A percentile compares a stretch with the other conserved stretches of the same genome.
Evolutionary conservation across 2,113 vertebrate genomes (phyloP).

Genomic region (Myrmecophaga tridactyla): DNA sequence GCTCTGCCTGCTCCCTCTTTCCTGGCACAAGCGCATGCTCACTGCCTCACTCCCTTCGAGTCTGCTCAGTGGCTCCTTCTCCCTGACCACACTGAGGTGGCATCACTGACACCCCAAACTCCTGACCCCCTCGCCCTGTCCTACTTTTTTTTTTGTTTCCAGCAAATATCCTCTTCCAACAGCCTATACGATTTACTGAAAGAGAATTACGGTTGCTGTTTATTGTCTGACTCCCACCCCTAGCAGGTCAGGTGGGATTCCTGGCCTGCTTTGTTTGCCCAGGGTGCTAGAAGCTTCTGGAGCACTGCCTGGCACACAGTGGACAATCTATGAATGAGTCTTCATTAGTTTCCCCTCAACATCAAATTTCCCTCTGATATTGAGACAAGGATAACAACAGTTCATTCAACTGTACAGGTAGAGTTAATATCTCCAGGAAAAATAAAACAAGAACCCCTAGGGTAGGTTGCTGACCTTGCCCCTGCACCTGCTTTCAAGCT

Average conservation of each 20-base stretch:
- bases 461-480: not conserved
- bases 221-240: not conserved
- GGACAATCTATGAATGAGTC: not conserved
- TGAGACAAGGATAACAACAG: not conserved
- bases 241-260: not conserved
- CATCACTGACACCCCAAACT: not conserved
- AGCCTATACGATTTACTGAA: not conserved
- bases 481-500: not conserved
- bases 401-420: rapidly evolving
- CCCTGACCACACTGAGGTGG: not conserved
- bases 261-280: not conserved
- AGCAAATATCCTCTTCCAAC: not conserved
- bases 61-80: not conserved
- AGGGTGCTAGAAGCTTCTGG: not conserved
- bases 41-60: not conserved
- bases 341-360: not conserved
- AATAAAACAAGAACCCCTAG: not conserved
- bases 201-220: not conserved
- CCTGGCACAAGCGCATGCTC: rapidly evolving
- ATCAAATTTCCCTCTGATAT: not conserved
- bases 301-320: not conserved
- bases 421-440: not conserved
- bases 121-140: not conserved
- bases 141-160: not conserved
- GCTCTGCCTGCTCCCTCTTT: not conserved